Base-by-base conservation (phyloP, 2,113 vertebrate species). In the Alethe castanea region DNA sequence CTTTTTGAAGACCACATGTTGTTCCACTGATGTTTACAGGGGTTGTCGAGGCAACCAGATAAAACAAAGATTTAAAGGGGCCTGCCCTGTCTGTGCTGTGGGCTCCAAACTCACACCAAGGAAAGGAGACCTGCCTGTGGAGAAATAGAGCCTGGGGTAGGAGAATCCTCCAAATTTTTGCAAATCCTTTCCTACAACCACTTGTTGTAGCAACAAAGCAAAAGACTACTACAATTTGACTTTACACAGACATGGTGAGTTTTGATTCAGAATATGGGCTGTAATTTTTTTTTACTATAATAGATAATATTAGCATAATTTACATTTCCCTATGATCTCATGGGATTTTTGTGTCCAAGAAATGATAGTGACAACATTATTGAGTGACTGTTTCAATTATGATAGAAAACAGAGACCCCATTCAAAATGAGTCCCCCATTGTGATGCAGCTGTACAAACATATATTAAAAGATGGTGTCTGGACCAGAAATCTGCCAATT, bases 31-130 rank as follows among this genome's bases (percentile, higher is more conserved):
- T 90, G 77, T 96, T 94, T 94, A 79, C 87, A 54, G 57, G 28
- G n/a, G 69, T 92, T 95, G 65, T 80, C 72, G 23, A 44, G 90
- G 84, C 91, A 96, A 94, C 79, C 65, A 88, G 81, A 96, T 78
- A 84, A 95, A 95, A 33, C 44, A 70, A 33, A 78, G 45, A 73
- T 95, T 86, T 94, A 82, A 94, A 92, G 76, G 59, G 54, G 36
- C 74, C 65, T 88, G 44, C 60, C 72, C 72, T 76, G 15, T 22
- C 72, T 57, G 53, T 62, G 81, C n/a, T 56, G 2, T 24, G 56
- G 59, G 50, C 60, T 91, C 64, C 33, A 48, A 57, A 45, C n/a
- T 44, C 42, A 9, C 59, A 48, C 52, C 40, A n/a, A 47, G 62
- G 26, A 40, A 92, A 86, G 45, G 25, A 69, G 38, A 33, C n/a